A percentile compares a stretch with the other conserved stretches of the same genome.
Conservation (phyloP, 2,888 invertebrate species). For the Axea sp. region DNA sequence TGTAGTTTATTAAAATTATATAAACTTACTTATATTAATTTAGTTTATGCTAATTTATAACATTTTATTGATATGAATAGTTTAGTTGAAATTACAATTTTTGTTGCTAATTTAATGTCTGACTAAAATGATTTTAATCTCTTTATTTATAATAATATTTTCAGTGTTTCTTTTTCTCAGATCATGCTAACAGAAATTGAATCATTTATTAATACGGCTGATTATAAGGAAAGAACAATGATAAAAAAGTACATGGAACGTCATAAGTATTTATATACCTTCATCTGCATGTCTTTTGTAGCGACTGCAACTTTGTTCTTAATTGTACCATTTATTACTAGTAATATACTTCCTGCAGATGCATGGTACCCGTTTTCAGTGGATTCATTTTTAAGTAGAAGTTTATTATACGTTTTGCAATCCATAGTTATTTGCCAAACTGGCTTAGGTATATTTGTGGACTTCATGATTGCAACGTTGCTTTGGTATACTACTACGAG, state of each 20-base stretch:
- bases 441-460: conserved; percentile 64
- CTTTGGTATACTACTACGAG: conserved; percentile 68
- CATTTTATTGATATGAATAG: no score
- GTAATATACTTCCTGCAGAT: conserved; percentile 67
- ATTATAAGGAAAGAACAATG: conserved; percentile 52
- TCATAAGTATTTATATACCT: conserved; percentile 65
- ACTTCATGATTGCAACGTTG: conserved; percentile 67
- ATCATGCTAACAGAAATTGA: conserved; percentile 13
- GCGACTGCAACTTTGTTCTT: conserved; percentile 64
- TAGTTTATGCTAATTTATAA: no score
- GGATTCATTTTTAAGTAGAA: conserved; percentile 49
- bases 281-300: conserved; percentile 64
- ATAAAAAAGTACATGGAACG: conserved; percentile 67
- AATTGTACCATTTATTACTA: conserved; percentile 66
- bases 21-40: no score
- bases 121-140: no score
- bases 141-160: no score
- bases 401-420: conserved; percentile 66
- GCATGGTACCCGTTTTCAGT: conserved; percentile 71
- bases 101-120: no score
- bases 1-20: no score
- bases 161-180: no score
- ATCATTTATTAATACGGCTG: not conserved
- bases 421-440: conserved; percentile 66
- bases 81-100: no score